Conservation (phyloP, 2,113 vertebrate species). For the Anhinga anhinga region DNA sequence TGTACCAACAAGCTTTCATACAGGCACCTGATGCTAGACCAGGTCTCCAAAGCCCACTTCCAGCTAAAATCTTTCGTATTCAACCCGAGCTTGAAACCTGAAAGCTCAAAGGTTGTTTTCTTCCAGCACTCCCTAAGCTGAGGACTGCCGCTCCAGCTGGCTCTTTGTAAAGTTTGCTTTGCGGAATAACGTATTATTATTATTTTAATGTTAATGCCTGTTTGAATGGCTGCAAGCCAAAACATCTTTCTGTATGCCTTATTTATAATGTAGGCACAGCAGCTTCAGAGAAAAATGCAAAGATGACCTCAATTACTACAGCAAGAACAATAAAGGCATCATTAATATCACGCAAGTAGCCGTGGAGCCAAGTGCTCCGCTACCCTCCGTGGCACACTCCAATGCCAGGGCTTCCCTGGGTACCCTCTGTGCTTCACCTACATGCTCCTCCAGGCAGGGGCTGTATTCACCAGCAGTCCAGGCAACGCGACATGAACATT, state of each 20-base stretch:
- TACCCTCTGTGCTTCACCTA: not conserved
- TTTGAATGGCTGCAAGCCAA: not conserved
- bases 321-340: not conserved
- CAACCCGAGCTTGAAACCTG: not conserved
- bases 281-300: not conserved
- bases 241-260: not conserved
- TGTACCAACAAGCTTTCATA: not conserved
- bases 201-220: not conserved
- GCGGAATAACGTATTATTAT: not conserved
- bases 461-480: not conserved
- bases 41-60: not conserved
- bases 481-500: not conserved
- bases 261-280: not conserved
- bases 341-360: not conserved
- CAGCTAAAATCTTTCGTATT: not conserved
- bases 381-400: fast-evolving
- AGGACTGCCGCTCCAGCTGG: not conserved
- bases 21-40: fast-evolving
- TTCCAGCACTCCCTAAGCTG: not conserved
- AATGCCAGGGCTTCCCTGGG: not conserved
- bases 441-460: not conserved
- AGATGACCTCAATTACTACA: not conserved
- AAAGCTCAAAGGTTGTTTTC: not conserved
- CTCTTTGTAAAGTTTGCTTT: not conserved
- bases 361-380: not conserved